A percentile compares a stretch with the other conserved stretches of the same genome.
Conservation (phyloP, 2,113 vertebrate genomes). For the Muntiacus reevesi region DNA sequence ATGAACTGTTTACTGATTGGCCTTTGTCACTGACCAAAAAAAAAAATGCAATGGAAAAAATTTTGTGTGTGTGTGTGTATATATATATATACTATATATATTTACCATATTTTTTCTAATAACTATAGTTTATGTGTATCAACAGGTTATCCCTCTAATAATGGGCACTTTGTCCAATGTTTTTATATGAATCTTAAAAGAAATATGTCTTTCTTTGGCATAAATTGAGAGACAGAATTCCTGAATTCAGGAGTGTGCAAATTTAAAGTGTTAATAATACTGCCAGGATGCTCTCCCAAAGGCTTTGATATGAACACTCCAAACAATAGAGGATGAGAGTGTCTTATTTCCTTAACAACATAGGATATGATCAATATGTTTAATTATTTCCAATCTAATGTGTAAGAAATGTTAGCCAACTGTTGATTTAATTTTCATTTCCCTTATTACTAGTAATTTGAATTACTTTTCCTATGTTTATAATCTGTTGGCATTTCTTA, state of each 20-base stretch:
- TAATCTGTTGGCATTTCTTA: conserved; percentile 36
- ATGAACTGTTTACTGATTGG: not conserved
- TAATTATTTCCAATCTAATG: conserved; percentile 36
- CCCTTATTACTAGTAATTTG: conserved; percentile 45
- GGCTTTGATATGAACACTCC: not conserved
- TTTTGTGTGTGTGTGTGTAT: not conserved
- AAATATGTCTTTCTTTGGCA: not conserved
- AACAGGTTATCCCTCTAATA: not conserved
- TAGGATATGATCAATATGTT: conserved; percentile 28
- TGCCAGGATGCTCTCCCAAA: not conserved
- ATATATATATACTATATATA: not conserved
- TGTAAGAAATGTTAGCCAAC: conserved; percentile 28
- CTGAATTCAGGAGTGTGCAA: not conserved
- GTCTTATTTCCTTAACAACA: not conserved
- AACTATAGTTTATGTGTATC: not conserved
- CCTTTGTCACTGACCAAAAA: not conserved
- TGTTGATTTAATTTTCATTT: conserved; percentile 55
- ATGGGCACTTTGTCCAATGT: not conserved
- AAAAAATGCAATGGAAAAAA: not conserved
- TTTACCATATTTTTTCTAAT: not conserved
- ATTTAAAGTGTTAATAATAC: not conserved
- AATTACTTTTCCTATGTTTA: conserved; percentile 22
- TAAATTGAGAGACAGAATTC: not conserved
- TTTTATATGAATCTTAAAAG: not conserved
- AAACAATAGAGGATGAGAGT: not conserved